These are phyloP conservation scores for Perognathus longimembris DNA, from an alignment of 2,113 vertebrate species.

Conservation along the genomic window DNA sequence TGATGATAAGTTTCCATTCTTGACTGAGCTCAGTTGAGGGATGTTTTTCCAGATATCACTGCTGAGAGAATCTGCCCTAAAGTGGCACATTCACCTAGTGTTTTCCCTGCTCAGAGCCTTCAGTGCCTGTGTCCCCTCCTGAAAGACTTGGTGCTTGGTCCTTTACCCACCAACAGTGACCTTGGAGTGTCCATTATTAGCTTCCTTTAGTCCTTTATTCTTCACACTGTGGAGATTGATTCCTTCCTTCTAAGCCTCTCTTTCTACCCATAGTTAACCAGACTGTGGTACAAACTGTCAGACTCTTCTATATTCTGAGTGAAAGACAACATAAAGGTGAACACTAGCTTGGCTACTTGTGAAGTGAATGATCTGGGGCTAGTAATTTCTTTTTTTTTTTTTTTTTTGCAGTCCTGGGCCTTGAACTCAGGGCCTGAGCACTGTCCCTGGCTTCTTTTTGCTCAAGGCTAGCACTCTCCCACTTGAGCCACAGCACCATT, in stretches of 20 bases:
- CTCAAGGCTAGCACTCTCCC: too few species aligned
- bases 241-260: not conserved
- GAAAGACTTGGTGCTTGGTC: not conserved
- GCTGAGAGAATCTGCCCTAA: not conserved
- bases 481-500: too few species aligned
- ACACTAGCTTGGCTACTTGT: not conserved
- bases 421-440: too few species aligned
- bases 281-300: too few species aligned
- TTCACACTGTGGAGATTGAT: not conserved
- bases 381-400: too few species aligned
- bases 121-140: too few species aligned
- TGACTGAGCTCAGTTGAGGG: not conserved
- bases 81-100: not conserved
- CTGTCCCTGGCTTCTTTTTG: too few species aligned
- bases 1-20: not conserved
- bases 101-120: not conserved
- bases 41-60: not conserved
- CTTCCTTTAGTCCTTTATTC: not conserved
- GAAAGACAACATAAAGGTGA: not conserved
- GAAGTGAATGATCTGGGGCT: not conserved
- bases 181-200: not conserved
- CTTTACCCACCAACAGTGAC: too few species aligned
- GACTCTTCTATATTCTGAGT: not conserved
- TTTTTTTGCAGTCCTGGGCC: too few species aligned
- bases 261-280: not conserved